These are phyloP conservation scores for Lucilia sericata DNA, from an alignment of 1,140 invertebrate species.

Conservation along the genomic window DNA sequence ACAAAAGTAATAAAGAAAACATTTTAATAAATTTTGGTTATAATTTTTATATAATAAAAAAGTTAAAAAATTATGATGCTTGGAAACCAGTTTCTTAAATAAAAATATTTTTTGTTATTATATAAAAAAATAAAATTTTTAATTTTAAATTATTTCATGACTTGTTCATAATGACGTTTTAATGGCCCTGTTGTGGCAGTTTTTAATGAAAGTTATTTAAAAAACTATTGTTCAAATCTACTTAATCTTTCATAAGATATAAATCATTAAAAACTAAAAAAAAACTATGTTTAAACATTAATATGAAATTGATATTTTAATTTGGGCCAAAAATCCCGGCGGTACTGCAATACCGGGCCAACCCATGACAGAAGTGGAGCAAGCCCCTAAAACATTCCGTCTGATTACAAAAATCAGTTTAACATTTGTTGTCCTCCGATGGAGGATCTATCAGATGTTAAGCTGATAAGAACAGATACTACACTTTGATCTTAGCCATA, in stretches of 20 bases:
- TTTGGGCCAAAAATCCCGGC: constrained; percentile 51
- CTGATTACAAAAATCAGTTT: constrained; percentile 74
- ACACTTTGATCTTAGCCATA: constrained; percentile 71
- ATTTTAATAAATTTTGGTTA: neutral
- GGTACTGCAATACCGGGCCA: constrained; percentile 73
- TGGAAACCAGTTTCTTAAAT: neutral
- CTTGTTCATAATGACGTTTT: neutral
- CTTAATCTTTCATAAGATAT: too few species aligned
- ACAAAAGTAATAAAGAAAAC: neutral
- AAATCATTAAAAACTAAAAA: too few species aligned
- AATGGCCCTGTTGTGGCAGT: neutral
- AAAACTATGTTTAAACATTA: neutral
- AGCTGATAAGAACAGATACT: constrained; percentile 77
- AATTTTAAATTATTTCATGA: neutral
- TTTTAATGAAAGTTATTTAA: neutral
- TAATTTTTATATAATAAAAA: neutral
- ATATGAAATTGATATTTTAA: constrained; percentile 6
- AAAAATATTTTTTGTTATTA: neutral
- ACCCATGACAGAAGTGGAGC: constrained; percentile 72
- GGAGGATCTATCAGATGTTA: constrained; percentile 75
- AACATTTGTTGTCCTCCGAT: constrained; percentile 73
- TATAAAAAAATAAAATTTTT: neutral
- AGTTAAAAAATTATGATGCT: neutral
- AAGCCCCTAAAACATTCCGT: constrained; percentile 68
- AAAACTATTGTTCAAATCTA: neutral